Base-by-base conservation (phyloP, 2,113 vertebrate genomes). In the Hymenochirus boettgeri region DNA sequence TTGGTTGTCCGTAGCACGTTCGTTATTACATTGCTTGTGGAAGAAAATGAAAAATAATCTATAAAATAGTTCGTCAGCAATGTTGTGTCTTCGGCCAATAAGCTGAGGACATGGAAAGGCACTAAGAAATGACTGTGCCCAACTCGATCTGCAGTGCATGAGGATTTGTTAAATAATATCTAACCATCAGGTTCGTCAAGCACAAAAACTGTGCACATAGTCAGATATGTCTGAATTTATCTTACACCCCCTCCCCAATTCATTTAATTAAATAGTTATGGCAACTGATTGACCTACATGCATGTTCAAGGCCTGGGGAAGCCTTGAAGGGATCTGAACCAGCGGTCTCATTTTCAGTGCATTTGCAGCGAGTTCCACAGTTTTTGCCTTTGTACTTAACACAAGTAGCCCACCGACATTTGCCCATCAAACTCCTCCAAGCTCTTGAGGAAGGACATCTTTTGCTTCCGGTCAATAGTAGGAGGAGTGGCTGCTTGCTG, bases 391-490 rank as follows among this genome's bases (percentile, higher is more conserved):
- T 96, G 98, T 91, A 98, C 98, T 71, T 98, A 91, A 80, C 96
- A 99, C n/a, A 61, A 99, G 93, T 76, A 99, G 89, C 69, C 96
- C 96, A 55, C 96, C 95, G 70, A 99, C 96, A 70, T 97, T 97
- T 82, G 94, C 91, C 86, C n/a, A n/a, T 98, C 94, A 72, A 99
- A 98, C 82, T 98, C 95, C 85, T 98, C 96, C 82, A 99, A 85
- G 81, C 94, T 97, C 85, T 97, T 98, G 62, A 99, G 86, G 80
- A 99, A 99, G 83, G 94, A 89, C 75, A 98, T 89, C 81, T 98
- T 99, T 86, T 99, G 96, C 73, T 98, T 98, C 57, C 96, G 94
- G 77, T 99, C 96, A 90, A 98, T 90, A 71, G 91, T 85, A 62
- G 96, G 96, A 47, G 96, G 95, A 66, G 93, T 94, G n/a, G 86